Conservation (phyloP, 2,797 vertebrate genomes). For the Oreochromis grahami region DNA sequence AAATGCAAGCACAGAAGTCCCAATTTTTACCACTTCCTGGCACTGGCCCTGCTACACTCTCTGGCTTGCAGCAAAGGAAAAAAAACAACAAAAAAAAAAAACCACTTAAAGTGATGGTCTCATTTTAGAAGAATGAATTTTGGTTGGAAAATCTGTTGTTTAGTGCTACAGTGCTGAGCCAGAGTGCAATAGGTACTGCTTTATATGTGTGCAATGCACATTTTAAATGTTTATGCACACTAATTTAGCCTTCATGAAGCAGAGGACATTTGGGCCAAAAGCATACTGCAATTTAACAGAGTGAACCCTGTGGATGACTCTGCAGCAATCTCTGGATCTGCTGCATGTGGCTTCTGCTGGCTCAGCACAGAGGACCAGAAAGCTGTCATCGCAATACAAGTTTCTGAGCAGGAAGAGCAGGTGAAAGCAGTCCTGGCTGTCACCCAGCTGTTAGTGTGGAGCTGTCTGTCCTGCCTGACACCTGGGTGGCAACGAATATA, state of each 20-base stretch:
- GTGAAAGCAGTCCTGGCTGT: conserved; percentile 22
- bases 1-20: background rate
- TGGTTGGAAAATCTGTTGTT: background rate
- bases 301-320: background rate
- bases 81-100: background rate
- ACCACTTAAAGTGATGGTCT: background rate
- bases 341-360: conserved; percentile 8
- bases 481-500: background rate
- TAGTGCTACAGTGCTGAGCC: background rate
- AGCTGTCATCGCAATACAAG: conserved; percentile 15
- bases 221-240: background rate
- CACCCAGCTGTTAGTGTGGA: conserved; percentile 1
- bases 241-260: background rate
- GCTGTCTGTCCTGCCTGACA: background rate
- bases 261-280: background rate
- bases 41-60: background rate
- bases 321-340: conserved; percentile 9
- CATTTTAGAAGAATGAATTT: background rate
- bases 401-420: conserved; percentile 41
- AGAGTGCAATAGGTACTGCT: background rate
- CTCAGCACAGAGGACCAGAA: background rate
- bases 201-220: background rate
- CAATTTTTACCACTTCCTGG: background rate
- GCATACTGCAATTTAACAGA: background rate
- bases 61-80: background rate